Conservation (phyloP, 2,888 invertebrate genomes). For the Polymixis lichenea region DNA sequence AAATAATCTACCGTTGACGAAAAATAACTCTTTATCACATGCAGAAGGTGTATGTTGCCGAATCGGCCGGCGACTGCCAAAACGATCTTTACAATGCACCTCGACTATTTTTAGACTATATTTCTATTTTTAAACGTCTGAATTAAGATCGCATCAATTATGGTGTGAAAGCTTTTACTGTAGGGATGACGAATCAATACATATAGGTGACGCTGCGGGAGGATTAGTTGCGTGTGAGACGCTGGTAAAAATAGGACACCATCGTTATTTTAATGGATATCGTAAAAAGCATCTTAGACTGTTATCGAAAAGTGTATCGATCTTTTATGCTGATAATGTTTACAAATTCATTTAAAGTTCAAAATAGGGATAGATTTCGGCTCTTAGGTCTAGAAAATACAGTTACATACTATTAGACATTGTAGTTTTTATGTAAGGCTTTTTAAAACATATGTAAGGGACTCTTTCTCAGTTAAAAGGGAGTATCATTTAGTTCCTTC, state of each 20-base stretch:
- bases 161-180: conserved; percentile 48
- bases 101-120: conserved; percentile 42
- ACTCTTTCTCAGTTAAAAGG: too few species aligned
- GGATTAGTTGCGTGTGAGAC: not conserved
- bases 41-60: conserved; percentile 21
- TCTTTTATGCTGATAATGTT: not conserved
- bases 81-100: conserved; percentile 45
- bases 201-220: conserved; percentile 33
- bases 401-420: too few species aligned
- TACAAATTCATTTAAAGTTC: not conserved
- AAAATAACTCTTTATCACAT: conserved; percentile 55
- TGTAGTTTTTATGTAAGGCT: not conserved
- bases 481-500: not conserved
- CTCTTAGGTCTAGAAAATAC: not conserved
- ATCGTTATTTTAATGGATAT: not conserved
- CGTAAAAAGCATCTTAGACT: not conserved
- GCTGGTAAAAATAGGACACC: conserved; percentile 18
- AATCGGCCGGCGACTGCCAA: conserved; percentile 50
- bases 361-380: too few species aligned
- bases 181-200: conserved; percentile 48
- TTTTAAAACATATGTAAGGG: not conserved
- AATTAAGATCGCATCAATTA: conserved; percentile 62
- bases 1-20: conserved; percentile 39
- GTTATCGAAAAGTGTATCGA: not conserved
- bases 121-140: conserved; percentile 48